Evolutionary conservation across 2,797 vertebrate genomes (phyloP).

Genomic region (Novumbra hubbsi): DNA sequence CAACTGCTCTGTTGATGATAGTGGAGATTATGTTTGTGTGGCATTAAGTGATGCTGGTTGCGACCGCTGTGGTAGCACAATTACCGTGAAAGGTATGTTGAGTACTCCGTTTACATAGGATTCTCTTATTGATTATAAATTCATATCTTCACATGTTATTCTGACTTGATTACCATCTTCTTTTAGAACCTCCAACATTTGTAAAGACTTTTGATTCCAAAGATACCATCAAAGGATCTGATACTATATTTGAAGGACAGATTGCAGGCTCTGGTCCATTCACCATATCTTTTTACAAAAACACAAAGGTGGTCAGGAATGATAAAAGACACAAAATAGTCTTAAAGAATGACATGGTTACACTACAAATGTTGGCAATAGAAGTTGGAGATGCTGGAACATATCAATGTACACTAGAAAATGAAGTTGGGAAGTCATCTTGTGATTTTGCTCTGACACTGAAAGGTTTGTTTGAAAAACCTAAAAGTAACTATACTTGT

Average conservation of each 20-base stretch:
- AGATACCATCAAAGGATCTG: conserved; percentile 92
- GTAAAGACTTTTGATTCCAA: conserved; percentile 85
- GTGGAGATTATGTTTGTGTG: conserved; percentile 89
- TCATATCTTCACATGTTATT: conserved; percentile 3
- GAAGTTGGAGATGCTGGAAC: conserved; percentile 83
- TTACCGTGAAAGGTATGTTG: conserved; percentile 92
- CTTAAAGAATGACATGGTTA: conserved; percentile 80
- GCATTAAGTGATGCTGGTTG: conserved; percentile 92
- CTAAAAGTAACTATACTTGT: conserved; percentile 10
- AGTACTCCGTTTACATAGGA: neutral
- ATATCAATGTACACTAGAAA: conserved; percentile 90
- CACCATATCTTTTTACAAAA: conserved; percentile 89
- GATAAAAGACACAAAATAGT: conserved; percentile 91
- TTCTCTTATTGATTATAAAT: neutral
- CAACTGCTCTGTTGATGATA: conserved; percentile 77
- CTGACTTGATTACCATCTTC: conserved; percentile 50
- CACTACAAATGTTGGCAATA: conserved; percentile 86
- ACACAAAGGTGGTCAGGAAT: conserved; percentile 84
- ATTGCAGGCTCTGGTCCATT: conserved; percentile 89
- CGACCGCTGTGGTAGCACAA: conserved; percentile 85
- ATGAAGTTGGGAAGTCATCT: conserved; percentile 86
- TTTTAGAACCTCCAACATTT: conserved; percentile 89
- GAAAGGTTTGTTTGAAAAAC: conserved; percentile 86
- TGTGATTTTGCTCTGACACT: conserved; percentile 85
- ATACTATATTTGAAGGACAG: conserved; percentile 86